A percentile compares a stretch with the other conserved stretches of the same genome.
Evolutionary conservation across 2,888 invertebrate genomes (phyloP).

Genomic region (Amblyteles armatorius): DNA sequence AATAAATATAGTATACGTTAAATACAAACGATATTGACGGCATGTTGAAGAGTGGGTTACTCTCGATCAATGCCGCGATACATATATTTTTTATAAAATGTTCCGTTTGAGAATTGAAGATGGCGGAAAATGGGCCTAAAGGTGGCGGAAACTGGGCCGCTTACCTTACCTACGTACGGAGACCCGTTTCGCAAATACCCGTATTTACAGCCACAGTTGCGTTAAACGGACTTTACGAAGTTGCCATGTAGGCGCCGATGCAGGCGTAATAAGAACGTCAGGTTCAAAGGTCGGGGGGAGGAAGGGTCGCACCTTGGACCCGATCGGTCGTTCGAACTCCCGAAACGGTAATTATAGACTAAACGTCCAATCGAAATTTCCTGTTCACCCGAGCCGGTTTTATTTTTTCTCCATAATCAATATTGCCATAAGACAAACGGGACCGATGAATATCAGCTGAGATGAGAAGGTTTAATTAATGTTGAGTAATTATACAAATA

Average conservation of each 20-base stretch:
- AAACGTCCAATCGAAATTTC: conserved; percentile 16
- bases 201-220: neutral
- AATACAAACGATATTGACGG: too few relatives aligned
- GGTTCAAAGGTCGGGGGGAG: conserved; percentile 60
- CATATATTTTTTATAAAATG: too few relatives aligned
- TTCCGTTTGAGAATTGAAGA: too few relatives aligned
- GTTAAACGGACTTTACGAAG: conserved; percentile 1
- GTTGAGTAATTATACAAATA: too few relatives aligned
- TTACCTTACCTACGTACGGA: neutral
- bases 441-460: too few relatives aligned
- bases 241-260: conserved; percentile 26
- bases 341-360: conserved; percentile 54
- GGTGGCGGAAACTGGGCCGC: too few relatives aligned
- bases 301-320: conserved; percentile 60
- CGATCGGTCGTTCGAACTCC: conserved; percentile 43
- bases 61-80: too few relatives aligned
- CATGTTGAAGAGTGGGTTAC: too few relatives aligned
- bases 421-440: too few relatives aligned
- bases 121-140: too few relatives aligned
- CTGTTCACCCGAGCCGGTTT: neutral
- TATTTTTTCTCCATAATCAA: neutral
- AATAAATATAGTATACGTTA: too few relatives aligned
- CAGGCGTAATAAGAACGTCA: conserved; percentile 6
- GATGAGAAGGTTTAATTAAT: too few relatives aligned
- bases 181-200: neutral